These are phyloP conservation scores for Pocillopora grandis DNA, from an alignment of 92 coral and sea anemone species.

Conservation along the genomic window DNA sequence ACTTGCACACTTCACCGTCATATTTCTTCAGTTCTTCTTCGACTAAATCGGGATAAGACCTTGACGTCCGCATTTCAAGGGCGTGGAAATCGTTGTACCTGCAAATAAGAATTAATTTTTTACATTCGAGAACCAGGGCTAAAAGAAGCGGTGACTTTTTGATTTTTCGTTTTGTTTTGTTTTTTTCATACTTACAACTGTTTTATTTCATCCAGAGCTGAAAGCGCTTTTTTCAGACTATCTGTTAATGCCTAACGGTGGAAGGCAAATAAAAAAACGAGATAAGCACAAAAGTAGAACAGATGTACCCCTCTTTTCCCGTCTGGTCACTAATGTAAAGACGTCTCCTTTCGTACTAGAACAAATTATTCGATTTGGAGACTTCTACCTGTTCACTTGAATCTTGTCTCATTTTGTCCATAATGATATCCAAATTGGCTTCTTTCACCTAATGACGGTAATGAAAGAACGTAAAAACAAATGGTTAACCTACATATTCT, in stretches of 20 bases:
- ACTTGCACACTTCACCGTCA: conserved; percentile 86
- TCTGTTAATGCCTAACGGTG: conserved; percentile 59
- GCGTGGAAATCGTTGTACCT: conserved; percentile 89
- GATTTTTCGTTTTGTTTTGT: too few relatives aligned
- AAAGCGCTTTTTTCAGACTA: conserved; percentile 74
- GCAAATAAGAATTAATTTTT: neutral
- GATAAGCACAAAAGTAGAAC: neutral
- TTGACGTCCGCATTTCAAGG: conserved; percentile 75
- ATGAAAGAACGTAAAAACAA: neutral
- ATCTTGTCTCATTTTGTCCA: conserved; percentile 99
- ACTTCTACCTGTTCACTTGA: conserved; percentile 72
- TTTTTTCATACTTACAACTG: conserved; percentile 57
- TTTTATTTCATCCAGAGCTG: conserved; percentile 68
- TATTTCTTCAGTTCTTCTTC: conserved; percentile 78
- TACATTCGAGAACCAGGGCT: neutral
- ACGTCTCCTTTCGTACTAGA: neutral
- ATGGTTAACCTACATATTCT: neutral
- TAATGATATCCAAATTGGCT: conserved; percentile 92
- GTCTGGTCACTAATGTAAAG: neutral
- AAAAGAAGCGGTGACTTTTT: neutral
- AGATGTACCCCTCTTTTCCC: neutral
- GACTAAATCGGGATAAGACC: conserved; percentile 86
- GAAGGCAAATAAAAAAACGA: neutral
- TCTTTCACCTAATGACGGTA: conserved; percentile 74
- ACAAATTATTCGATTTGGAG: neutral